A percentile compares a stretch with the other conserved stretches of the same genome.
Conservation (phyloP, 2,797 vertebrate species). For the Aselliscus stoliczkanus region DNA sequence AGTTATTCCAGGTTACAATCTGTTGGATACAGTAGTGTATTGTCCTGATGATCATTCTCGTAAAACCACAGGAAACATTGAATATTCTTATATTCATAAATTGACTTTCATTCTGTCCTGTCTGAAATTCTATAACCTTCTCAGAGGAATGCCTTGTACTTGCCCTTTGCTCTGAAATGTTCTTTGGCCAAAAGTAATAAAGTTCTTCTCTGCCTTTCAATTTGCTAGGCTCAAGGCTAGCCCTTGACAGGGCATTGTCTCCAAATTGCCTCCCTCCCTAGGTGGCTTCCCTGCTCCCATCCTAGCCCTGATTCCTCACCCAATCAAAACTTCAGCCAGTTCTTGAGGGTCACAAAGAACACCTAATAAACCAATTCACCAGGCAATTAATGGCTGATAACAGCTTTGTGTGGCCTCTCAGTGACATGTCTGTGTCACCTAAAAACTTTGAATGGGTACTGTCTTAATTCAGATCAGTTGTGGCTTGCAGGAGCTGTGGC, state of each 20-base stretch:
- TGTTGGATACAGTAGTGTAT: not conserved
- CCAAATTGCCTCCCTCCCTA: not conserved
- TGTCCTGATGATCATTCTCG: not conserved
- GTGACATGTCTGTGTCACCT: not conserved
- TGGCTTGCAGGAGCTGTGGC: not conserved
- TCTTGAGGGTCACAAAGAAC: not conserved
- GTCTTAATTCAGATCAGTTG: not conserved
- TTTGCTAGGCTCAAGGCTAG: not conserved
- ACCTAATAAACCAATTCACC: constrained; percentile 23
- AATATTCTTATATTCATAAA: constrained; percentile 35
- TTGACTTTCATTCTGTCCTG: not conserved
- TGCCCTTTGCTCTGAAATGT: constrained; percentile 56
- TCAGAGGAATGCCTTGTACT: constrained; percentile 31
- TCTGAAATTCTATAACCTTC: constrained; percentile 35
- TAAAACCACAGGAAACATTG: constrained; percentile 25
- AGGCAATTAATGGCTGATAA: not conserved
- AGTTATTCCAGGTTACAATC: constrained; percentile 28
- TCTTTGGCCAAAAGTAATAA: constrained; percentile 50
- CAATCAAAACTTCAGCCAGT: not conserved
- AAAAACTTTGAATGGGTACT: not conserved
- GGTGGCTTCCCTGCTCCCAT: not conserved
- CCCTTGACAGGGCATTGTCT: not conserved
- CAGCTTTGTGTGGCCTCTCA: not conserved
- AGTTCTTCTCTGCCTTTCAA: constrained; percentile 22
- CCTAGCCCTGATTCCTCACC: not conserved